phyloP scores from a whole-genome alignment of 2,888 invertebrate genomes.

The Habroteleia sp. region DNA sequence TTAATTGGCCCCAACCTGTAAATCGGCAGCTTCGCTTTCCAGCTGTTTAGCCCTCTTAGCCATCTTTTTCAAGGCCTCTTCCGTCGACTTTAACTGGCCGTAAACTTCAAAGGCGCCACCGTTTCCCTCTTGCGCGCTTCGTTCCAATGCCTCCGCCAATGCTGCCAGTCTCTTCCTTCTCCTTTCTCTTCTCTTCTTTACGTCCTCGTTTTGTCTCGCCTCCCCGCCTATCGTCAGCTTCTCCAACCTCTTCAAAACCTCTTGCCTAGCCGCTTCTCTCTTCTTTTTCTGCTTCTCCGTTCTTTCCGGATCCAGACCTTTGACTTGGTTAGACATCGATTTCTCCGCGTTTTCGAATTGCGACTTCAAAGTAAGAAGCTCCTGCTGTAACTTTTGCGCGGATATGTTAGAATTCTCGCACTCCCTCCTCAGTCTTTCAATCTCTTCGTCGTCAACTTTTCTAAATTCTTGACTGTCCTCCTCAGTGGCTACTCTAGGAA shows the following conservation, averaged over 20 bases:
- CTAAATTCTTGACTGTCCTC: constrained; percentile 56
- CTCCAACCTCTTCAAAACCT: constrained; percentile 76
- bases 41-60: constrained; percentile 76
- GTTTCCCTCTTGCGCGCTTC: constrained; percentile 75
- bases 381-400: constrained; percentile 73
- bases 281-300: constrained; percentile 73
- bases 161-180: constrained; percentile 75
- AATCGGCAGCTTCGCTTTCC: constrained; percentile 77
- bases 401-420: constrained; percentile 75
- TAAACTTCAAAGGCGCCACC: constrained; percentile 79
- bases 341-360: constrained; percentile 64
- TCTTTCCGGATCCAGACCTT: constrained; percentile 69
- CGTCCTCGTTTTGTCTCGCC: constrained; percentile 74
- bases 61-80: constrained; percentile 79
- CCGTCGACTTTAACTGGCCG: constrained; percentile 78
- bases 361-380: constrained; percentile 69
- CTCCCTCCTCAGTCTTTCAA: constrained; percentile 71
- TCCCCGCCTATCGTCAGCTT: constrained; percentile 79
- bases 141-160: constrained; percentile 76
- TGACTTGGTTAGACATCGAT: not conserved
- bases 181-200: constrained; percentile 70
- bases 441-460: constrained; percentile 66
- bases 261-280: constrained; percentile 76
- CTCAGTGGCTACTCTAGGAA: constrained; percentile 34
- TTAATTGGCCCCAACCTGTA: constrained; percentile 74